Evolutionary conservation across 2,888 invertebrate genomes (phyloP).

Genomic region (Cyaniris semiargus): DNA sequence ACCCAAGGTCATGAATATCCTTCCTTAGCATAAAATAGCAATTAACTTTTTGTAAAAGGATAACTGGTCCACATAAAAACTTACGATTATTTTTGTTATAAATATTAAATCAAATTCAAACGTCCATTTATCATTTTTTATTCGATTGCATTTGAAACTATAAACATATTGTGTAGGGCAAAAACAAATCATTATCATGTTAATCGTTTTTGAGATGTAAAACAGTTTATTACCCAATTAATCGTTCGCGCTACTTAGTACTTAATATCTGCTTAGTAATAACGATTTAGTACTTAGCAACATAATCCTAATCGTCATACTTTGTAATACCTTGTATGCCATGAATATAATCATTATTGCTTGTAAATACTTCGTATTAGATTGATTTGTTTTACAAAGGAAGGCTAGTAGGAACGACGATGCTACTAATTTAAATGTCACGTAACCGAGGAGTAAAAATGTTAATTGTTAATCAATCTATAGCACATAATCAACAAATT

Average conservation of each 20-base stretch:
- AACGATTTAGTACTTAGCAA: background rate
- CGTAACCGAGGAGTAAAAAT: too few relatives aligned
- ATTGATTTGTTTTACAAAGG: too few relatives aligned
- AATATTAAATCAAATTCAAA: background rate
- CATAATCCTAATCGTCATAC: background rate
- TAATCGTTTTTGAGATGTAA: background rate
- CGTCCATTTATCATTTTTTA: slow-evolving; percentile 5
- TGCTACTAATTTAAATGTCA: too few relatives aligned
- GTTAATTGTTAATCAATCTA: too few relatives aligned
- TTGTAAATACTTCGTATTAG: too few relatives aligned
- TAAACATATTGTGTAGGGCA: background rate
- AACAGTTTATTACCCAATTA: background rate
- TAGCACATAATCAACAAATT: too few relatives aligned
- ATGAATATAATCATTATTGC: background rate
- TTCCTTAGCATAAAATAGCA: too few relatives aligned
- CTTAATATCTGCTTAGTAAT: background rate
- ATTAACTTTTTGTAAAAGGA: background rate
- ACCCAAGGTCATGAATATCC: too few relatives aligned
- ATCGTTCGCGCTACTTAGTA: background rate
- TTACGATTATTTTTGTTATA: background rate
- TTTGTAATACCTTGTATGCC: background rate
- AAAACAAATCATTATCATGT: background rate
- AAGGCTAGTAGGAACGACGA: too few relatives aligned
- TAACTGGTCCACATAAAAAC: background rate
- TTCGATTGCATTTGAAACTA: background rate